Conservation (phyloP, 2,797 vertebrate species). For the Oophaga sylvatica region DNA sequence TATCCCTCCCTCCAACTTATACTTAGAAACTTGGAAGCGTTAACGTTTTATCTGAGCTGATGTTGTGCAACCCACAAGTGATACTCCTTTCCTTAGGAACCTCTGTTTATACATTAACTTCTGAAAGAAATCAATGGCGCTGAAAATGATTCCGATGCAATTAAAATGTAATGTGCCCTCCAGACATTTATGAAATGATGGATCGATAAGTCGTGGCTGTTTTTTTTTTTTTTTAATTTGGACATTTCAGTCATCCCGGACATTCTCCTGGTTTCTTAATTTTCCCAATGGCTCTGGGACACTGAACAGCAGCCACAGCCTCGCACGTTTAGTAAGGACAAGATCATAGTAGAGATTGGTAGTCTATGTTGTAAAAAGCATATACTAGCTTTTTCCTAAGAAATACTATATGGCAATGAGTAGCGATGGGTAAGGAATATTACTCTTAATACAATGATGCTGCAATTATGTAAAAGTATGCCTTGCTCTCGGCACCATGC, state of each 20-base stretch:
- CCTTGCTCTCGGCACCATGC: conserved; percentile 43
- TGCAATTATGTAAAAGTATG: conserved; percentile 20
- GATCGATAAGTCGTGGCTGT: too few relatives aligned
- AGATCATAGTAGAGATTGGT: not conserved
- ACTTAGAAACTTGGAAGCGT: conserved; percentile 16
- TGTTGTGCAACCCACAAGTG: not conserved
- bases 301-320: too few relatives aligned
- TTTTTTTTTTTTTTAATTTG: too few relatives aligned
- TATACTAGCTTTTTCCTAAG: not conserved
- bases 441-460: conserved; percentile 6
- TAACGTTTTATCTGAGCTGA: conserved; percentile 3
- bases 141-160: too few relatives aligned
- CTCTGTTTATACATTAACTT: not conserved
- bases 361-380: not conserved
- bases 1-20: conserved; percentile 50
- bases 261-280: too few relatives aligned
- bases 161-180: too few relatives aligned
- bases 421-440: not conserved
- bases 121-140: too few relatives aligned
- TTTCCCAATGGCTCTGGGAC: too few relatives aligned
- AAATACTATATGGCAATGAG: not conserved
- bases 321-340: not conserved
- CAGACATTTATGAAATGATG: too few relatives aligned
- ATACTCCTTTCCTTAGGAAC: not conserved
- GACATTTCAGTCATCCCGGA: too few relatives aligned